These are phyloP conservation scores for Neocloeon triangulifer DNA, from an alignment of 1,140 invertebrate species.

Conservation along the genomic window DNA sequence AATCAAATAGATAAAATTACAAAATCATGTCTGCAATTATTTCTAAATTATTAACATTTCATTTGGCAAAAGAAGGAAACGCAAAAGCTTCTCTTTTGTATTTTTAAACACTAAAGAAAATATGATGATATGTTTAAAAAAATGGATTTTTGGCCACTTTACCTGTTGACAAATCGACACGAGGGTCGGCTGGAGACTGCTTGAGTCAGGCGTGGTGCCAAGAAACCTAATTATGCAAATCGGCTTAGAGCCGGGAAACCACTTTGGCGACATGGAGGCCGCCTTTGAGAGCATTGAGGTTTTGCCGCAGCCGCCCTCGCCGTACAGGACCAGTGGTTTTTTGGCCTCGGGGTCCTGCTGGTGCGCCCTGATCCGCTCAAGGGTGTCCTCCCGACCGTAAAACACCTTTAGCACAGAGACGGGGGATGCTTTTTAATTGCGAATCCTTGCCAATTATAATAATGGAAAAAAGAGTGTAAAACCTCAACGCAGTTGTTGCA, in stretches of 20 bases:
- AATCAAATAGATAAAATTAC: too few relatives aligned
- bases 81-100: too few relatives aligned
- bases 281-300: conserved; percentile 88
- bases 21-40: too few relatives aligned
- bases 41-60: too few relatives aligned
- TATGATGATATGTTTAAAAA: too few relatives aligned
- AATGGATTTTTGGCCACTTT: conserved; percentile 7
- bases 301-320: conserved; percentile 92
- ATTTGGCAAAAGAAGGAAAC: too few relatives aligned
- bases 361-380: conserved; percentile 61
- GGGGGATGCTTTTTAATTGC: too few relatives aligned
- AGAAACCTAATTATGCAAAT: conserved; percentile 80
- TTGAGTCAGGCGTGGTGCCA: conserved; percentile 91
- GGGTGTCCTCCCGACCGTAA: conserved; percentile 73
- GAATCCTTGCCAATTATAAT: too few relatives aligned
- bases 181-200: conserved; percentile 77
- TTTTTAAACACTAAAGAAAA: too few relatives aligned
- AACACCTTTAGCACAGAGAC: conserved; percentile 65
- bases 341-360: conserved; percentile 26
- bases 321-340: conserved; percentile 82
- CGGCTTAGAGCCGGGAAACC: conserved; percentile 52
- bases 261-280: conserved; percentile 50
- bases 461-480: too few relatives aligned
- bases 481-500: conserved; percentile 88
- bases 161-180: conserved; percentile 90